Base-by-base conservation (phyloP, 2,888 invertebrate genomes). In the Latheticus oryzae region DNA sequence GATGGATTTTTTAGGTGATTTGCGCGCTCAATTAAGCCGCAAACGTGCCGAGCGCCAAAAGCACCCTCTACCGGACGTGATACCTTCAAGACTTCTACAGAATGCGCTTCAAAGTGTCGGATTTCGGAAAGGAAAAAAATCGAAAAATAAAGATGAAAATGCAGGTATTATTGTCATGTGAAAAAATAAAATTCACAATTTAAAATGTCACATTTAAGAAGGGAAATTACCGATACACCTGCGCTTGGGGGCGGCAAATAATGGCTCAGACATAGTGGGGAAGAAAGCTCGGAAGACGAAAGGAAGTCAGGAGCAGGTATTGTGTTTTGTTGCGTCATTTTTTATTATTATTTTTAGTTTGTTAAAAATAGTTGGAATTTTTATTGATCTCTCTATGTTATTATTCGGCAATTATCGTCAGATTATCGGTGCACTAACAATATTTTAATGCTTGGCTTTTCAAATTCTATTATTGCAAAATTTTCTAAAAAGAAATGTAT, bases 101-200 rank as follows among this genome's bases (percentile, higher is more conserved):
- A 82, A 78, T 45, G 83, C 83, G 13, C 77, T 83, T 23, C 79
- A 82, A 72, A 80, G 81, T 55, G 82, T 81, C 58, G 81, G 81
- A 50, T 80, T 80, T 63, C 80, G 80, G 77, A 81, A 77, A 64
- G 73, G 65, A 9, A 73, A 73, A 53, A 73, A 74, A 52, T 68
- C 70, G 17, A 71, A 71, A 58, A 71, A 68, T 32, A 68, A 72
- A 51, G 73, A 70, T 57, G 66, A 68, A 59, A 40, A 63, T 53
- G 58, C 67, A 57, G 68, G 63, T 21, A 69, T 69, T n/a, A n/a
- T n/a, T n/a, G n/a, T n/a, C n/a, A n/a, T n/a, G n/a, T 3, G 21
- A 7, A 2, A 5, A 12, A 2, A 24, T 38, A 7, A 16, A 32
- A 13, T 32, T 7, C 7, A 2, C 26, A 2, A 26, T 2, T 26